Evolutionary conservation across 2,113 vertebrate species (phyloP).

Genomic region (Campylomormyrus numenius): DNA sequence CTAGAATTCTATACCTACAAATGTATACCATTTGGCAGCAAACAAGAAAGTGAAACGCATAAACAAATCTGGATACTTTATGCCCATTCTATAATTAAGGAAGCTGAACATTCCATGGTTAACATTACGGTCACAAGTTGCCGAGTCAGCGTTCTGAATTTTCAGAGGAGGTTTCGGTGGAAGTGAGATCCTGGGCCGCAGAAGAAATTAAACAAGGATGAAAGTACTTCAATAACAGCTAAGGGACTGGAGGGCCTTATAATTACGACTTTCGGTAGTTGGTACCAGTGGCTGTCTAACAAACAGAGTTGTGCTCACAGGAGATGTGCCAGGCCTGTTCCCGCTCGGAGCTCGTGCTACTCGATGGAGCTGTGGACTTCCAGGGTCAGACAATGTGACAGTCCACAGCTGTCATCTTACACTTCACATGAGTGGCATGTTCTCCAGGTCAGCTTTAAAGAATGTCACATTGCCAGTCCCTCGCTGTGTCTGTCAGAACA

Average conservation of each 20-base stretch:
- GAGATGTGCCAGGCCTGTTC: conserved; percentile 25
- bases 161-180: conserved; percentile 58
- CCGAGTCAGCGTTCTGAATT: conserved; percentile 64
- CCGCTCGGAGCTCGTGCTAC: neutral
- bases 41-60: conserved; percentile 11
- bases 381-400: neutral
- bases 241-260: conserved; percentile 34
- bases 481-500: neutral
- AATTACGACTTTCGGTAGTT: conserved; percentile 37
- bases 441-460: neutral
- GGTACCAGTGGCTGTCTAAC: conserved; percentile 17
- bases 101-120: conserved; percentile 50
- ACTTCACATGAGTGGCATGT: neutral
- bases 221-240: conserved; percentile 58
- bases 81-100: conserved; percentile 53
- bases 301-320: conserved; percentile 24
- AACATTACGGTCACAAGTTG: conserved; percentile 55
- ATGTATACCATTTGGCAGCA: conserved; percentile 24
- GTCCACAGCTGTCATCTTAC: neutral
- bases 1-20: conserved; percentile 2
- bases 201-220: conserved; percentile 58
- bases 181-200: conserved; percentile 54
- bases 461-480: neutral
- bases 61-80: conserved; percentile 32
- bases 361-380: neutral